Base-by-base conservation (phyloP, 92 coral and sea anemone genomes). In the Porites lobata region DNA sequence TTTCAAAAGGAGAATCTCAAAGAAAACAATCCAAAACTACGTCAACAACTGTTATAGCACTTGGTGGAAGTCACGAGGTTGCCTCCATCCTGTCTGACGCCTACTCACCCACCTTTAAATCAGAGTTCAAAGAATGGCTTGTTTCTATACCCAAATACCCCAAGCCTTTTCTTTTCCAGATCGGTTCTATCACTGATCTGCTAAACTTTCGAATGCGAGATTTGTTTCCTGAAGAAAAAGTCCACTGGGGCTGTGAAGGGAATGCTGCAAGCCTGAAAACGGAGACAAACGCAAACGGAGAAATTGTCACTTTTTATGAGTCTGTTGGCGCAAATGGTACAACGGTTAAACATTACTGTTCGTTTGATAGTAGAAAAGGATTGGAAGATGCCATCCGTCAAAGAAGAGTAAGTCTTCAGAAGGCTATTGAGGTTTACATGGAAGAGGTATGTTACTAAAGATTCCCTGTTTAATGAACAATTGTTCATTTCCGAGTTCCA, bases 171-270 rank as follows among this genome's bases (percentile, higher is more conserved):
- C 72, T 61, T 57, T 85, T 90, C 50, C 8, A 15, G 14, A 14
- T 77, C 12, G 52, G 68, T 11, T 13, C 82, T 2, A 77, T 77
- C 9, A 24, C 82, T 20, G 22, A 77, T 26, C 66, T 77, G 82
- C 15, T 77, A 6, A 58, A 77, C 32, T 77, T 77, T 19, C 67
- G 69, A 1, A 65, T 65, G 19, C 32, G 22, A 9, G 82, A 58
- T 22, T 59, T 77, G 5, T 77, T 86, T 90, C 81, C 87, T 32
- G 80, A 68, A 20, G 92, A 85, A 50, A 70, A 68, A 1, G 50
- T 90, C 18, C 15, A 77, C 58, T 90, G 92, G 92, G 92, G 90
- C 4, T 90, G 92, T 56, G 92, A 90, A 54, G 84, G 58, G 19
- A 22, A 90, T 54, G 50, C 10, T 8, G 22, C 19, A 6, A 68